Evolutionary conservation across 2,888 invertebrate genomes (phyloP), one percentile per base, ranked within the genome.

Genomic region (Stenodema calcarata): DNA sequence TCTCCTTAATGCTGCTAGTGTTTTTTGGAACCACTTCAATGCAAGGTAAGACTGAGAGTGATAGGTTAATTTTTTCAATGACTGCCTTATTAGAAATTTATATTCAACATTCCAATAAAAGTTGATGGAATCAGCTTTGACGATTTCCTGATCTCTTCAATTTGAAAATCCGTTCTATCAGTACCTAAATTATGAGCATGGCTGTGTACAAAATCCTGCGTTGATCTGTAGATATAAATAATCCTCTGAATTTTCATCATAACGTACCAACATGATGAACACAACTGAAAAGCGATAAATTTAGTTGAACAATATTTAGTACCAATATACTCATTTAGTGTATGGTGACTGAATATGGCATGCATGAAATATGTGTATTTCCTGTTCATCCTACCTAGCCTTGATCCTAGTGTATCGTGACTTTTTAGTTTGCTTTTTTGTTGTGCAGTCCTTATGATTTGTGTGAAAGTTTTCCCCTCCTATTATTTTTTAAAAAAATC

Each of bases 21-120:
- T 97, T 94, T 97, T 97, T 95, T 97, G 97, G 98, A 97, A 97
- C 95, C 96, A 97, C 96, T 97, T 98, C 96, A 97, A 97, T 93
- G 96, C 97, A 94, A 97, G 98, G 98, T 98, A 97, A 97, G 97
- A 88, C 62, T 30, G 89, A 47, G 78, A 86, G 27, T 30, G 86
- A 27, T 85, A 84, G 87, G 88, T 78, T 70, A 86, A 83, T 62
- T 83, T 80, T 88, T 80, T 80, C 76, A 73, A 54, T 69, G 75
- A 80, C 54, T 86, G 73, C 78, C 42, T 47, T 70, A 70, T 41
- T 42, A 82, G 41, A 82, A 62, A 82, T 41, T 82, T 69, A 54
- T 44, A 78, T 78, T 78, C 23, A 41, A 18, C 27, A 78, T 78
- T 42, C 44, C 42, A 78, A 78, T 62, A 62, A 62, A 62, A 18